A percentile compares a stretch with the other conserved stretches of the same genome.
These are phyloP conservation scores for Nyctibius bracteatus DNA, from an alignment of 2,113 vertebrate species.

Conservation along the genomic window DNA sequence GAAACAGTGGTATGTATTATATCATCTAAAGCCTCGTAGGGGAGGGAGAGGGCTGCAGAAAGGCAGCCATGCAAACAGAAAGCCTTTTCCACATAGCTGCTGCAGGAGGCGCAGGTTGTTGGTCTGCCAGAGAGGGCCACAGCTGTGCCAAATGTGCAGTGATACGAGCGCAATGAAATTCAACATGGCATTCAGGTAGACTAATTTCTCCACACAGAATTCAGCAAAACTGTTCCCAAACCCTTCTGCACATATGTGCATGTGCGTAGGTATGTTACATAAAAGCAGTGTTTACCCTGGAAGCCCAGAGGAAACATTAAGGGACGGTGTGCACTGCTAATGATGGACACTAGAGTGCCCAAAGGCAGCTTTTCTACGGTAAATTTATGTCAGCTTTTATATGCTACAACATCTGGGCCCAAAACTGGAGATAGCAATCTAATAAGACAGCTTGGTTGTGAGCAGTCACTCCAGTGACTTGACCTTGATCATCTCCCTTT, in stretches of 20 bases:
- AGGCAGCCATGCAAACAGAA: background rate
- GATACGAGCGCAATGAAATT: background rate
- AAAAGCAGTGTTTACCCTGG: constrained; percentile 9
- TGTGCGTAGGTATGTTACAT: background rate
- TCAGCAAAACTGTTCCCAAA: background rate
- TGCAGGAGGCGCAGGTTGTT: background rate
- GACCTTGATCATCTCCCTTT: background rate
- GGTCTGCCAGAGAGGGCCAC: background rate
- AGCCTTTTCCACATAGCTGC: background rate
- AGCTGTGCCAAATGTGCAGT: background rate
- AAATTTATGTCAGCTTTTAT: constrained; percentile 39
- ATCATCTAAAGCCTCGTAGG: background rate
- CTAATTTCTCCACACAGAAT: background rate
- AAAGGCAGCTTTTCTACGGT: background rate
- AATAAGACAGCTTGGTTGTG: constrained; percentile 12
- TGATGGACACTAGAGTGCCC: background rate
- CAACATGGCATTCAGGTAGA: background rate
- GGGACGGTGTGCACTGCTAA: background rate
- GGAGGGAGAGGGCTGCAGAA: background rate
- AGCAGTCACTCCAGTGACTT: background rate
- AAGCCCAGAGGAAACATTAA: constrained; percentile 28
- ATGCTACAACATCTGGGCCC: constrained; percentile 3
- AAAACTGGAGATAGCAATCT: constrained; percentile 5
- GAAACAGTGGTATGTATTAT: background rate
- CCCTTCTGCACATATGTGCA: background rate